These are phyloP conservation scores for Platichthys flesus DNA, from an alignment of 2,113 vertebrate species.

Conservation along the genomic window DNA sequence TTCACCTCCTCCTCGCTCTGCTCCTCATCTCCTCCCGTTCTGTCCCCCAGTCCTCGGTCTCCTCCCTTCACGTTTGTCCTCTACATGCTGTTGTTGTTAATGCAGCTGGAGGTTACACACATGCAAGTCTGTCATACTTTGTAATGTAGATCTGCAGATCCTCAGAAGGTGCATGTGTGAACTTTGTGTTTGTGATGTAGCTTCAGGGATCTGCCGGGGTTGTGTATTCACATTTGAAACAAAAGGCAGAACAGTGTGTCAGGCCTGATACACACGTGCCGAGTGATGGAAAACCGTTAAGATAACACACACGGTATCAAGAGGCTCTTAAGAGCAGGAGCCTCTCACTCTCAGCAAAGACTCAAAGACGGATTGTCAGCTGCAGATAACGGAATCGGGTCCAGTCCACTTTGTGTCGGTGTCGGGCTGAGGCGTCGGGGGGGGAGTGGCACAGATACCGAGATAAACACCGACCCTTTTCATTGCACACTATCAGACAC, in stretches of 20 bases:
- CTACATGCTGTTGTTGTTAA: too few relatives aligned
- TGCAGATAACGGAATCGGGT: neutral
- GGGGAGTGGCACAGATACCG: neutral
- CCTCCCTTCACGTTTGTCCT: neutral
- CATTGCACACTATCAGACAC: neutral
- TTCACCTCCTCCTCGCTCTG: conserved; percentile 5
- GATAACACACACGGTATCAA: too few relatives aligned
- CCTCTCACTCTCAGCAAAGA: neutral
- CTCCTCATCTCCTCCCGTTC: neutral
- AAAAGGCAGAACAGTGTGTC: neutral
- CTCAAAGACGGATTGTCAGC: neutral
- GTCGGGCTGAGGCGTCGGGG: neutral
- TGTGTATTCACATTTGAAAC: neutral
- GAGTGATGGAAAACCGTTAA: neutral
- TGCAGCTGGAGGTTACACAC: neutral
- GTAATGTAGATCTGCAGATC: too few relatives aligned
- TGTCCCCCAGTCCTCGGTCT: neutral
- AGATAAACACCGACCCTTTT: neutral
- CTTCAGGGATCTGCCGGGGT: too few relatives aligned
- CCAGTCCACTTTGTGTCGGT: neutral
- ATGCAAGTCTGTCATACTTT: too few relatives aligned
- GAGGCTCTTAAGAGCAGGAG: neutral
- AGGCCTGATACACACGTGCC: neutral
- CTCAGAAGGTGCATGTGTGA: too few relatives aligned
- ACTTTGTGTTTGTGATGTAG: too few relatives aligned